Percentiles rank a stretch among this genome's conserved stretches.
These are phyloP conservation scores for Heliconius sara DNA, from an alignment of 2,888 invertebrate genomes.

Conservation along the genomic window DNA sequence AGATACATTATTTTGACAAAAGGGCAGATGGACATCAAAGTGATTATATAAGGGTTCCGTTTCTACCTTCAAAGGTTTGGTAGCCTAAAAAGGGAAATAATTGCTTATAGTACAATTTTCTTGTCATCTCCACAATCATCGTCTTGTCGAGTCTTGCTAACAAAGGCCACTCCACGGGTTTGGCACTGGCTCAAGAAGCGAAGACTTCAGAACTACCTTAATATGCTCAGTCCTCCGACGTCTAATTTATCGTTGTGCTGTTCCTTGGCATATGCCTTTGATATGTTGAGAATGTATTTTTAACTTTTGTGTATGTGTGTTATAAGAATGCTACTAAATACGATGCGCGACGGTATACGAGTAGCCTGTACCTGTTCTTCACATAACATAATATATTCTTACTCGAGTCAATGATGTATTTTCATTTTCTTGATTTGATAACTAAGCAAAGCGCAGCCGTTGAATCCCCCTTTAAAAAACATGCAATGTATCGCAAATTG, in stretches of 20 bases:
- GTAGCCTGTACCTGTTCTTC: neutral
- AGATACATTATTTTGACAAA: too few species aligned
- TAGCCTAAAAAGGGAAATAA: too few species aligned
- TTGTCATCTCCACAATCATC: neutral
- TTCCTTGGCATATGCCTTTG: slow-evolving; percentile 11
- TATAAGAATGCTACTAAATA: neutral
- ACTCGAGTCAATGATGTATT: too few species aligned
- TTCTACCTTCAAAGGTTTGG: too few species aligned
- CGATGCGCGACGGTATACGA: too few species aligned
- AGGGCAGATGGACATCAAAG: too few species aligned
- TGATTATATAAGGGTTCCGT: too few species aligned
- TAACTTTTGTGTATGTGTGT: neutral
- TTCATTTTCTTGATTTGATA: too few species aligned
- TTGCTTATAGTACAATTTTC: neutral
- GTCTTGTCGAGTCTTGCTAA: neutral
- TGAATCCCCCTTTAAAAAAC: too few species aligned
- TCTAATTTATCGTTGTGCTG: neutral
- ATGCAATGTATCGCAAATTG: too few species aligned
- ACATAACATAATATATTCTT: too few species aligned
- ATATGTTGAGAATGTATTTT: neutral
- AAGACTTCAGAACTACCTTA: slow-evolving; percentile 12
- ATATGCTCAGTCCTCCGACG: slow-evolving; percentile 2
- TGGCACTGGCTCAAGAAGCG: slow-evolving; percentile 17
- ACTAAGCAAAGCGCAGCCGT: too few species aligned
- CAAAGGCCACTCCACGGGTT: slow-evolving; percentile 5